Base-by-base conservation (phyloP, 2,797 vertebrate species). In the Clarias platycephalus region DNA sequence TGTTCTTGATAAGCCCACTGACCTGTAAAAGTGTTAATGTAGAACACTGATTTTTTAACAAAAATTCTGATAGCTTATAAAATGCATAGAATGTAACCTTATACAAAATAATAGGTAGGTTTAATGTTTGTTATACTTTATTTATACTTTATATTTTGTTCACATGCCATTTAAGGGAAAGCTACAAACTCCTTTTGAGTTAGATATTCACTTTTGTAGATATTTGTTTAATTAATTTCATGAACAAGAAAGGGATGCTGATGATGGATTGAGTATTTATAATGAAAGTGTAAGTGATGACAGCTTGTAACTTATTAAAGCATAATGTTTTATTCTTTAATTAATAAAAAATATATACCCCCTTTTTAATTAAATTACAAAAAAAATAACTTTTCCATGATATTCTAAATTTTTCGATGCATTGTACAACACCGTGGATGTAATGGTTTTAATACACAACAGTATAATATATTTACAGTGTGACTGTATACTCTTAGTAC, bases 1-100 rank as follows among this genome's bases (percentile, higher is more conserved):
- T 95, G 93, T 90, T 95, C 95, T 76, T 94, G 93, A 82, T 95
- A 96, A 86, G 94, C 92, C 89, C 94, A 95, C 85, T 95, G 91
- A 87, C 94, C 96, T 96, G 76, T 53, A 64, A 78, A 26, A 64
- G 34, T 28, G 24, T 64, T 26, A 18, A 64, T 63, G 37, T 3
- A 79, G 60, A 79, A 31, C 22, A 79, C 2, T 16, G 5, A 57
- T 34, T 77, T 58, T 62, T 40, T 60, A 16, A 58, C 20, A 57
- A 76, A 26, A 31, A 57, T 75, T 20, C 16, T 76, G 72, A 12
- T 55, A n/a, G 0, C 10, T 37, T 62, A 58, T 76, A 74, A 53
- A 44, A 5, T 31, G 15, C 4, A 15, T 24, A 70, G 26, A 53
- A 74, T 57, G 15, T 76, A 58, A 58, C 26, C 15, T 22, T 28